A percentile compares a stretch with the other conserved stretches of the same genome.
Evolutionary conservation across 2,797 vertebrate species (phyloP).

Genomic region (Pipistrellus pipistrellus): DNA sequence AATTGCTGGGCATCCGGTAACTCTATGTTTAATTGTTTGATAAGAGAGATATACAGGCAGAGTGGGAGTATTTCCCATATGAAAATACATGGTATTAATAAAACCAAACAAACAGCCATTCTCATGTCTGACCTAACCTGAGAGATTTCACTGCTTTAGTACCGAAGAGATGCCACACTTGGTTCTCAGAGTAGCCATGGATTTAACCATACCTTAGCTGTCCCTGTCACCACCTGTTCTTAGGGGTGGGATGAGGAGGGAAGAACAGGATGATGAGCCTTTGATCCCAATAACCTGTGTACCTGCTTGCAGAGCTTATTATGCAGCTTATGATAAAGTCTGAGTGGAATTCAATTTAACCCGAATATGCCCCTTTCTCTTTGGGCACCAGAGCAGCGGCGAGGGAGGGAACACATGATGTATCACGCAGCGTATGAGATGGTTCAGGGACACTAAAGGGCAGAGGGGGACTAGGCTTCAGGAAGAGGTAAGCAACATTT

Average conservation of each 20-base stretch:
- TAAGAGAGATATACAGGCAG: background rate
- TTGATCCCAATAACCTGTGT: background rate
- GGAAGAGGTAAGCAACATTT: background rate
- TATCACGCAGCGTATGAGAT: background rate
- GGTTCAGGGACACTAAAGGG: background rate
- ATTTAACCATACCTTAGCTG: background rate
- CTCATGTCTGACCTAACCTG: background rate
- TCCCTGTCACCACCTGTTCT: background rate
- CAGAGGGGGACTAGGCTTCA: background rate
- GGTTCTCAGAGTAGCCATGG: background rate
- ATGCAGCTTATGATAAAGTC: background rate
- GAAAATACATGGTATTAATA: background rate
- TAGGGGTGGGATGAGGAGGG: background rate
- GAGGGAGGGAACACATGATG: background rate
- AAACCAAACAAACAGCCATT: conserved; percentile 1
- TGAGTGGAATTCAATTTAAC: background rate
- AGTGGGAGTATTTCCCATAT: background rate
- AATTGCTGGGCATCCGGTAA: background rate
- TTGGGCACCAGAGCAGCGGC: background rate
- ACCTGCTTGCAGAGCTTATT: background rate
- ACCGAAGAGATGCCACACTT: background rate
- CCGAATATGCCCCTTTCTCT: background rate
- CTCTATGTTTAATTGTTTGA: background rate
- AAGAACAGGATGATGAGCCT: background rate
- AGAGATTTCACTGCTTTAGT: background rate